Conservation (phyloP, 2,113 vertebrate species). For the Delphinus delphis region DNA sequence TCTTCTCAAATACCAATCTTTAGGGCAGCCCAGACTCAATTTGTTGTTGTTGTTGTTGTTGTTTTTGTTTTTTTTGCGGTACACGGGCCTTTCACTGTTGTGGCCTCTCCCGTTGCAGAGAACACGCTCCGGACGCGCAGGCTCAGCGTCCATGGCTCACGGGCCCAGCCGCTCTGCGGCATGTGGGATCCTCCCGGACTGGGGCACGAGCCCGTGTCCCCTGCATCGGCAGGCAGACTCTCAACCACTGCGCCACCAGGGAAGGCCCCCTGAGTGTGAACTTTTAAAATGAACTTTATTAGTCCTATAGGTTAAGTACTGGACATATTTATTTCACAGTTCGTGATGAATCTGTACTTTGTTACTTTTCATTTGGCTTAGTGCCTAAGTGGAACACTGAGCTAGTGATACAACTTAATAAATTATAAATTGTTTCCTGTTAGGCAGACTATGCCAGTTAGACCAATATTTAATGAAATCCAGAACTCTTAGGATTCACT, state of each 20-base stretch:
- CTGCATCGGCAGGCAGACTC: no score
- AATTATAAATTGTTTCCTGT: constrained; percentile 38
- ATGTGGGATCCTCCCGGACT: no score
- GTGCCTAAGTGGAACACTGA: not conserved
- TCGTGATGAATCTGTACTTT: not conserved
- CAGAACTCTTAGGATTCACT: constrained; percentile 34
- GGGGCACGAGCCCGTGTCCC: no score
- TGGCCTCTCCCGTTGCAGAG: no score
- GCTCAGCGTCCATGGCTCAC: no score
- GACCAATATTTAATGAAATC: constrained; percentile 18
- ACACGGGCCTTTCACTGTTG: no score
- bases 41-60: not conserved
- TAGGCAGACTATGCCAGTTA: not conserved
- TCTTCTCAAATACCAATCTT: constrained; percentile 27
- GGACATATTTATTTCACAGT: not conserved
- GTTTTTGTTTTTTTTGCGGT: no score
- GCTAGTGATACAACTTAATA: not conserved
- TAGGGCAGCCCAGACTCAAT: not conserved
- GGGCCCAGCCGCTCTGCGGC: no score
- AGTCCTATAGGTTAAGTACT: not conserved
- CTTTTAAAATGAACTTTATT: constrained; percentile 49
- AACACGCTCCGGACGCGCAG: no score
- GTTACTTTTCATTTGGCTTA: not conserved
- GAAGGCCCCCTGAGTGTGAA: not conserved
- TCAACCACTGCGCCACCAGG: no score